A percentile compares a stretch with the other conserved stretches of the same genome.
These are phyloP conservation scores for Cacatua alba DNA, from an alignment of 2,113 vertebrate genomes.

Conservation along the genomic window DNA sequence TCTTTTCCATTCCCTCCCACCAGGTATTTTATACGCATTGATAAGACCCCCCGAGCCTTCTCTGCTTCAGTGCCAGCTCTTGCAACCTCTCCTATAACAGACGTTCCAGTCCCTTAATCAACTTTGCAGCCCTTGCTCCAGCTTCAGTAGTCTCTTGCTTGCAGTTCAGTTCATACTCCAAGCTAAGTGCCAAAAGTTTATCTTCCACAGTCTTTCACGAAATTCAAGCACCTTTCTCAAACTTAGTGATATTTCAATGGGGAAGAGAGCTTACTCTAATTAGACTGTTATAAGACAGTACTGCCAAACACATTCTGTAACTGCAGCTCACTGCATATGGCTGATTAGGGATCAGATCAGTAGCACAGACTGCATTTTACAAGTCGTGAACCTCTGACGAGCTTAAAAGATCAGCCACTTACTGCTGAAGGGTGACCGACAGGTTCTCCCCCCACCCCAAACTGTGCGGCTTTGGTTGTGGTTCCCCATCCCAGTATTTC, in stretches of 20 bases:
- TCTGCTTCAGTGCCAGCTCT: neutral
- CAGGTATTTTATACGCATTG: neutral
- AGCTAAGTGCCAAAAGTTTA: neutral
- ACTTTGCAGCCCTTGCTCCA: neutral
- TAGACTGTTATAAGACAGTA: neutral
- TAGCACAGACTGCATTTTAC: neutral
- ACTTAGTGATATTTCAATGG: neutral
- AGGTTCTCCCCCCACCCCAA: rapidly evolving
- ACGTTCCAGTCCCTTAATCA: neutral
- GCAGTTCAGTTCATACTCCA: neutral
- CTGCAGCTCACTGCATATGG: neutral
- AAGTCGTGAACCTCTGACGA: neutral
- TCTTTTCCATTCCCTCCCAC: neutral
- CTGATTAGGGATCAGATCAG: neutral
- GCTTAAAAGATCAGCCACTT: neutral
- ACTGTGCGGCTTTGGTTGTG: neutral
- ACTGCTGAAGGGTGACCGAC: neutral
- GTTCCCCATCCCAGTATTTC: neutral
- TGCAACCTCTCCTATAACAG: neutral
- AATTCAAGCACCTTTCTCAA: neutral
- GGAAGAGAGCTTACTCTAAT: neutral
- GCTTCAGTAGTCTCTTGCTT: neutral
- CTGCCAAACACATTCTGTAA: neutral
- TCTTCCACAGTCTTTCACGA: neutral
- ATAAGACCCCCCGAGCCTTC: neutral